Conservation (phyloP, 2,113 vertebrate genomes). For the Leptosomus discolor region DNA sequence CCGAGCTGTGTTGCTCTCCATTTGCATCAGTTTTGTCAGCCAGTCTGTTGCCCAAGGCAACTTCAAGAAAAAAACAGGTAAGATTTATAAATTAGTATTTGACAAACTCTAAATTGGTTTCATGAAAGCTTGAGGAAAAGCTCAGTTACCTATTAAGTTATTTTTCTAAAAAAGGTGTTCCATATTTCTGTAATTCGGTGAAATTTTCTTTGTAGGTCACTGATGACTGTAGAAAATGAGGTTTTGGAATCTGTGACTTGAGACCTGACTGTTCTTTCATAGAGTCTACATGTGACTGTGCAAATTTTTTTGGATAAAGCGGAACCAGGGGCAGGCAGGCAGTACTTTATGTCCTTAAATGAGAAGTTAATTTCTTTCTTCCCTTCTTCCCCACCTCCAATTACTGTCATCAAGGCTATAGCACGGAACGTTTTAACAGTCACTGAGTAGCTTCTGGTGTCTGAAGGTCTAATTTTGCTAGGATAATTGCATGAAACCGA, state of each 20-base stretch:
- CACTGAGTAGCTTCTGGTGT: not conserved
- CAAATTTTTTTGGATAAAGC: not conserved
- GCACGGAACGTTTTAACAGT: not conserved
- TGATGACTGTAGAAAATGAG: not conserved
- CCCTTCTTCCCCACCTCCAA: not conserved
- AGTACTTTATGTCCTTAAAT: slow-evolving; percentile 37
- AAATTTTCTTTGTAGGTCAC: slow-evolving; percentile 1
- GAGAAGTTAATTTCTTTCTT: slow-evolving; percentile 17
- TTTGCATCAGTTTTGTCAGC: slow-evolving; percentile 81
- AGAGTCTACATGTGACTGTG: not conserved
- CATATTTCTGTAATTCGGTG: slow-evolving; percentile 11
- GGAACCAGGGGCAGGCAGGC: not conserved
- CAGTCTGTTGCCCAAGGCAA: slow-evolving; percentile 86
- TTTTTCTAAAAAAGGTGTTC: not conserved
- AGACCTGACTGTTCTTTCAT: not conserved
- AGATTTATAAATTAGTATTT: slow-evolving; percentile 53
- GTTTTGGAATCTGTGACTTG: slow-evolving; percentile 5
- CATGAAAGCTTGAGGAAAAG: not conserved
- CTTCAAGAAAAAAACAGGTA: slow-evolving; percentile 89
- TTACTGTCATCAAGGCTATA: not conserved
- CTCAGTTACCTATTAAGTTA: not conserved
- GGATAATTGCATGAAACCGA: not conserved
- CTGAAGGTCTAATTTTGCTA: not conserved
- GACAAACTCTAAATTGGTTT: not conserved
- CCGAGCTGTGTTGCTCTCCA: slow-evolving; percentile 82